Percentiles rank a stretch among this genome's conserved stretches.
phyloP scores from a whole-genome alignment of 2,888 invertebrate genomes.

The Germaria angustata region DNA sequence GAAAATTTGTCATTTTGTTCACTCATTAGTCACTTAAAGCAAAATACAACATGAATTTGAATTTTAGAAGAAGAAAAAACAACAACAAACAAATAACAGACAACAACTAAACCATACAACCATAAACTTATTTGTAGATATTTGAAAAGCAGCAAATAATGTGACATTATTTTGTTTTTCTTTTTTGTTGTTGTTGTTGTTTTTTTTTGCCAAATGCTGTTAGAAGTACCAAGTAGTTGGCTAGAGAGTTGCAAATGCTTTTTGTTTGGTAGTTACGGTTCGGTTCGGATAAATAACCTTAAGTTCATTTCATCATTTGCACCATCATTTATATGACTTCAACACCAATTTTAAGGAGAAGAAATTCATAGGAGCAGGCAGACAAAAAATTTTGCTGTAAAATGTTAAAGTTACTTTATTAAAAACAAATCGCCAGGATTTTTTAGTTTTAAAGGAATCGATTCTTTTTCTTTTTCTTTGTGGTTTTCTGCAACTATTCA shows the following conservation, averaged over 20 bases:
- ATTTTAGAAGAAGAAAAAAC: conserved; percentile 1
- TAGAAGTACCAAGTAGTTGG: background rate
- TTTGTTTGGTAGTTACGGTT: background rate
- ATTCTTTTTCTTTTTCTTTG: conserved; percentile 19
- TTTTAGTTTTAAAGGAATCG: conserved; percentile 18
- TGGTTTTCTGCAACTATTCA: conserved; percentile 6
- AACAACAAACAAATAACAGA: background rate
- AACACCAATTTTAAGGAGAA: conserved; percentile 52
- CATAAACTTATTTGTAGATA: conserved; percentile 60
- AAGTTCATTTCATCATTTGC: conserved; percentile 65
- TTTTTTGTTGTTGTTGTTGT: background rate
- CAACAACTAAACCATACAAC: conserved; percentile 3
- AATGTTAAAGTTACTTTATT: conserved; percentile 12
- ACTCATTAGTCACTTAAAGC: conserved; percentile 66
- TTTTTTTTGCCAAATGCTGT: background rate
- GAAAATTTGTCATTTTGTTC: conserved; percentile 67
- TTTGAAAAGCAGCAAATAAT: conserved; percentile 57
- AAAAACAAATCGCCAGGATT: background rate
- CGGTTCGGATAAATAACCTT: conserved; percentile 21
- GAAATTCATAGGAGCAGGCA: background rate
- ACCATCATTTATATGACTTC: conserved; percentile 65
- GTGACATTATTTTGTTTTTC: conserved; percentile 34
- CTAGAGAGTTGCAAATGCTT: background rate
- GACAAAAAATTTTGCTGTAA: background rate
- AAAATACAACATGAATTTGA: conserved; percentile 52